A percentile compares a stretch with the other conserved stretches of the same genome.
Evolutionary conservation across 2,888 invertebrate species (phyloP).

Genomic region (Maniola hyperantus): DNA sequence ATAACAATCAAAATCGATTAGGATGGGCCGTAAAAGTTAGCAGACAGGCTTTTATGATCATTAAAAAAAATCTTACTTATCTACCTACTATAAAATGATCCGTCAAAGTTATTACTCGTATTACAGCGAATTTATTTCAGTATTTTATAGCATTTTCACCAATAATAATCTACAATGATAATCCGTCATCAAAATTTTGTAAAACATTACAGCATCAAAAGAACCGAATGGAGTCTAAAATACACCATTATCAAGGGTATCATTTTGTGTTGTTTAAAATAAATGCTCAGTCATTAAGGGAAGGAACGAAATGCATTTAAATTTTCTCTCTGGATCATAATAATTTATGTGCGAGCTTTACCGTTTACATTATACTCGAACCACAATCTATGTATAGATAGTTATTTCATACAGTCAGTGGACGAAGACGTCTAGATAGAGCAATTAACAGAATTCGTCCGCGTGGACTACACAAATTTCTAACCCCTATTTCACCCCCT

Average conservation of each 20-base stretch:
- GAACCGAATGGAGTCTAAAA: conserved; percentile 1
- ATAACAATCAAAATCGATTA: no score
- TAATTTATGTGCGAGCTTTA: conserved; percentile 43
- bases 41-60: no score
- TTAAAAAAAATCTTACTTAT: no score
- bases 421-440: background rate
- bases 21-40: no score
- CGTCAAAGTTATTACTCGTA: no score
- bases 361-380: conserved; percentile 30
- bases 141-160: no score
- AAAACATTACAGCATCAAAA: background rate
- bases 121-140: no score
- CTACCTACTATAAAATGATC: no score
- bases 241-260: background rate
- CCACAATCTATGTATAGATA: background rate
- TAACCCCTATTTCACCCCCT: no score
- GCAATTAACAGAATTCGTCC: no score
- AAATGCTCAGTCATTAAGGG: conserved; percentile 37
- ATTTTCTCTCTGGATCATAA: conserved; percentile 44
- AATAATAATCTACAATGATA: background rate
- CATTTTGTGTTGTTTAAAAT: conserved; percentile 23
- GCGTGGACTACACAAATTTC: no score
- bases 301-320: conserved; percentile 47
- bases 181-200: background rate
- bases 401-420: no score